These are phyloP conservation scores for Eleginops maclovinus DNA, from an alignment of 2,113 vertebrate genomes.

Conservation along the genomic window DNA sequence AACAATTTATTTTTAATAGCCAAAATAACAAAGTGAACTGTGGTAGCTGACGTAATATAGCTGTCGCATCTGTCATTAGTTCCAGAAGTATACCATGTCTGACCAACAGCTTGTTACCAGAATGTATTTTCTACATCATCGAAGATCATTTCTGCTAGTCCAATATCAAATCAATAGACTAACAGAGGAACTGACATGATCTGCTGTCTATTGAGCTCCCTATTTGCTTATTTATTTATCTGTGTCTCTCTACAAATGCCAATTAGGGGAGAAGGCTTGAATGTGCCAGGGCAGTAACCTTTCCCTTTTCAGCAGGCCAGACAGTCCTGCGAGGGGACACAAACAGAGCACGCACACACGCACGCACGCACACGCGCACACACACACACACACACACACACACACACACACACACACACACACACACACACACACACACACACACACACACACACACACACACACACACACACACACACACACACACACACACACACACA, in stretches of 20 bases:
- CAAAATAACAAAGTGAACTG: background rate
- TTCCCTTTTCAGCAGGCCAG: constrained; percentile 31
- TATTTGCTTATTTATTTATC: constrained; percentile 44
- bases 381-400: background rate
- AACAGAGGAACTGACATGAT: constrained; percentile 15
- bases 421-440: background rate
- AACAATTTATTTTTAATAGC: background rate
- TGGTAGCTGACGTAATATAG: background rate
- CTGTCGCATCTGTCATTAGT: background rate
- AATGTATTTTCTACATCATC: constrained; percentile 15
- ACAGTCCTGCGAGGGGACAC: constrained; percentile 3
- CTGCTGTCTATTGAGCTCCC: constrained; percentile 4
- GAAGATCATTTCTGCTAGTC: constrained; percentile 21
- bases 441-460: constrained; percentile 1
- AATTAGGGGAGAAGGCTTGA: constrained; percentile 30
- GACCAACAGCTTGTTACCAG: background rate
- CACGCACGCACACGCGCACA: background rate
- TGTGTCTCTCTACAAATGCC: constrained; percentile 48
- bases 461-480: background rate
- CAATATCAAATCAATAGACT: constrained; percentile 33
- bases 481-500: background rate
- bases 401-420: constrained; percentile 4
- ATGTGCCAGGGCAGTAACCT: constrained; percentile 38
- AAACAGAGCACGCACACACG: background rate
- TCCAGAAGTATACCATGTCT: background rate